Conservation (phyloP, 2,797 vertebrate genomes). For the Cynodonichthys magdalenae region DNA sequence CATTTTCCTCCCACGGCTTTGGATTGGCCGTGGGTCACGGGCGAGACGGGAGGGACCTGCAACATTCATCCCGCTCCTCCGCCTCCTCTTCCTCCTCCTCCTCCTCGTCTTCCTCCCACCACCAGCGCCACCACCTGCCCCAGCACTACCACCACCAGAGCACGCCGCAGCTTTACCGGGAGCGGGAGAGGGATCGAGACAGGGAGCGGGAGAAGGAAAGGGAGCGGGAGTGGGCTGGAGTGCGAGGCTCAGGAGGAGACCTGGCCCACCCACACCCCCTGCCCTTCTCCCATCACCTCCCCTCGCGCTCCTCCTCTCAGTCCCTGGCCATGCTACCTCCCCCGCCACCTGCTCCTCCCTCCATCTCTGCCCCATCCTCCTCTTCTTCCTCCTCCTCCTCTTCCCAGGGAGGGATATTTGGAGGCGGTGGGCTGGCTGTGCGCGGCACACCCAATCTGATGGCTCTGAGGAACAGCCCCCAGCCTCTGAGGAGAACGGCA, state of each 20-base stretch:
- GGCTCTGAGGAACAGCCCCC: slow-evolving; percentile 91
- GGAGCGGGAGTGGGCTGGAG: slow-evolving; percentile 79
- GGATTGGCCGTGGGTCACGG: slow-evolving; percentile 63
- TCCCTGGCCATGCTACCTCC: slow-evolving; percentile 83
- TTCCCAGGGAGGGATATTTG: slow-evolving; percentile 76
- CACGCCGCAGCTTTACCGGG: slow-evolving; percentile 84
- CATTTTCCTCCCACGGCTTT: slow-evolving; percentile 66
- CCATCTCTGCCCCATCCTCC: slow-evolving; percentile 79
- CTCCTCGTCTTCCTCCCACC: slow-evolving; percentile 78
- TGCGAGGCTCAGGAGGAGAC: slow-evolving; percentile 72
- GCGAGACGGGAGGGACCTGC: slow-evolving; percentile 65
- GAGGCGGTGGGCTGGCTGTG: slow-evolving; percentile 71
- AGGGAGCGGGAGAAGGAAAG: slow-evolving; percentile 79
- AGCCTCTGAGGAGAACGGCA: slow-evolving; percentile 89
- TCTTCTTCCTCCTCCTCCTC: slow-evolving; percentile 79
- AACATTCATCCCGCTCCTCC: slow-evolving; percentile 80
- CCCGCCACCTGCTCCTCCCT: slow-evolving; percentile 81
- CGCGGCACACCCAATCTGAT: slow-evolving; percentile 82
- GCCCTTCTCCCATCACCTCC: slow-evolving; percentile 84
- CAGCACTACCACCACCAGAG: slow-evolving; percentile 85
- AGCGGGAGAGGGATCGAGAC: slow-evolving; percentile 79
- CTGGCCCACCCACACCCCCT: slow-evolving; percentile 81
- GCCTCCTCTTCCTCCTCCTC: slow-evolving; percentile 81
- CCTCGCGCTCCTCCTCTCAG: slow-evolving; percentile 85
- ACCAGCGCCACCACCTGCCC: slow-evolving; percentile 77